Evolutionary conservation across 1,140 invertebrate genomes (phyloP).

Genomic region (Apis dorsata): DNA sequence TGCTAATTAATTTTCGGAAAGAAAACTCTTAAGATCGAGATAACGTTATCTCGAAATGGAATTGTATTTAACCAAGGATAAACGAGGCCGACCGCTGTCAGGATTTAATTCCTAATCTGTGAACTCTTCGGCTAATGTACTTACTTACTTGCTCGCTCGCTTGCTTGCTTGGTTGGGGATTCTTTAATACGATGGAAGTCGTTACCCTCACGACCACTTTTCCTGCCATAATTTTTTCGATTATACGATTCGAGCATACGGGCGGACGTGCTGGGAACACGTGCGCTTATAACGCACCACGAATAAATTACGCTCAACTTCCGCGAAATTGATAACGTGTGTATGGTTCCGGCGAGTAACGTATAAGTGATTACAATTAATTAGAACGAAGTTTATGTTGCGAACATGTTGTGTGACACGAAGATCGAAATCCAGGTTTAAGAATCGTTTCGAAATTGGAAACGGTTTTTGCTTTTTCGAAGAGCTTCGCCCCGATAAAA

Average conservation of each 20-base stretch:
- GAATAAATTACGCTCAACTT: slow-evolving; percentile 47
- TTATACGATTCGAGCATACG: slow-evolving; percentile 34
- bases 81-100: no score
- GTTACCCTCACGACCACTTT: background rate
- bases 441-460: no score
- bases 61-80: background rate
- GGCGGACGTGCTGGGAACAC: slow-evolving; percentile 48
- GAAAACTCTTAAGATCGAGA: background rate
- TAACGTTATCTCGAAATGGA: background rate
- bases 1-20: background rate
- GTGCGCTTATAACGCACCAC: slow-evolving; percentile 19
- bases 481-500: no score
- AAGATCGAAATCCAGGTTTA: no score
- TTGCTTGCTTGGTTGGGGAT: background rate
- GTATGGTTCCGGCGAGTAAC: background rate
- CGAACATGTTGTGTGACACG: no score
- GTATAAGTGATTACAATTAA: no score
- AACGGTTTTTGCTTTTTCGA: no score
- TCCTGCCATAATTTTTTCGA: slow-evolving; percentile 35
- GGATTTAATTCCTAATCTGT: slow-evolving; percentile 12
- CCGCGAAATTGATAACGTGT: slow-evolving; percentile 47
- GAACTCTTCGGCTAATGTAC: background rate
- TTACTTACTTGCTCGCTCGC: background rate
- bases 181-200: slow-evolving; percentile 30
- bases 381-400: no score